These are phyloP conservation scores for Polymixis lichenea DNA, from an alignment of 2,888 invertebrate genomes.

Conservation along the genomic window DNA sequence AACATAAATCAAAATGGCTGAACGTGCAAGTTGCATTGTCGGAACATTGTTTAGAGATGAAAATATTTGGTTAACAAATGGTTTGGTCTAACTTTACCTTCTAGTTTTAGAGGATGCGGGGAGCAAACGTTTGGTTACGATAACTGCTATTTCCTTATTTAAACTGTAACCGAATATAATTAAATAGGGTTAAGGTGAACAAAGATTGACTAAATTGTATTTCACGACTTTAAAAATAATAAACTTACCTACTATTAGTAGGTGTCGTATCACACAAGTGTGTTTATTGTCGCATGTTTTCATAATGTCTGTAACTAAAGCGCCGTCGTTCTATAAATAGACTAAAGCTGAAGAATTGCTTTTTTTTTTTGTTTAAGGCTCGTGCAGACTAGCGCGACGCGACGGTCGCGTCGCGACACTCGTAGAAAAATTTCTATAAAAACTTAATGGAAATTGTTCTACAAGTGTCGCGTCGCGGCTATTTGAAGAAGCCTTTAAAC, in stretches of 20 bases:
- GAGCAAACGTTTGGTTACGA: background rate
- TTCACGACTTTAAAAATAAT: background rate
- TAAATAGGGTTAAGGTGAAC: too few species aligned
- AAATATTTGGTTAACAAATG: constrained; percentile 56
- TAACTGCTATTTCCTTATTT: constrained; percentile 10
- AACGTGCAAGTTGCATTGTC: constrained; percentile 40
- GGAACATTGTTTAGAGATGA: constrained; percentile 41
- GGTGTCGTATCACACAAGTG: background rate
- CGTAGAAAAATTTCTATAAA: too few species aligned
- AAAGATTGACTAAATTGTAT: background rate
- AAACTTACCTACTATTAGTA: background rate
- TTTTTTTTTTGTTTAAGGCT: too few species aligned
- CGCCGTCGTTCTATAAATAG: background rate
- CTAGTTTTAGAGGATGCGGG: constrained; percentile 20
- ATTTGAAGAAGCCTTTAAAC: too few species aligned
- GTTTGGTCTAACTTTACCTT: constrained; percentile 10
- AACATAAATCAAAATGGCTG: constrained; percentile 58
- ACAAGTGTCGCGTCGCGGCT: too few species aligned
- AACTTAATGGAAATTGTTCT: too few species aligned
- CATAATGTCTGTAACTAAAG: background rate
- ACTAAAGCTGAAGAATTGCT: background rate
- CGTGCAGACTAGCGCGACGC: too few species aligned
- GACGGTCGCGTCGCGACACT: too few species aligned
- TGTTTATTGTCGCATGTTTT: background rate
- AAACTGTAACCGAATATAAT: background rate